phyloP scores from a whole-genome alignment of 2,888 invertebrate genomes.

The Morpho achilles region DNA sequence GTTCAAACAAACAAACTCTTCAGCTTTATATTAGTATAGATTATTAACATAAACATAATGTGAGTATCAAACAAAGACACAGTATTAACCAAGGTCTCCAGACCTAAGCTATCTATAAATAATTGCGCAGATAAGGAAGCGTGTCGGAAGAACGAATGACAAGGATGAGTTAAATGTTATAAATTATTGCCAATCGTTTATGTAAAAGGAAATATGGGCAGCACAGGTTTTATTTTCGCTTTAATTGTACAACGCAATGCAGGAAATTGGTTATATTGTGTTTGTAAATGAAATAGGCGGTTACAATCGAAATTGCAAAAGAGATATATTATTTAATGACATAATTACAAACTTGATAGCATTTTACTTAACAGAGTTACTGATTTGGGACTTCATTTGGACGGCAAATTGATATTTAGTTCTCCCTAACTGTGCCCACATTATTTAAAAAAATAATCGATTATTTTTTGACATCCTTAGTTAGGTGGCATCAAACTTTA shows the following conservation, averaged over 20 bases:
- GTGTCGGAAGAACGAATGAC: slow-evolving; percentile 20
- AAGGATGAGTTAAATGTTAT: slow-evolving; percentile 25
- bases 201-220: slow-evolving; percentile 10
- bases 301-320: neutral
- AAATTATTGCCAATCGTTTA: slow-evolving; percentile 6
- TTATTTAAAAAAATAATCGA: no score
- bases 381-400: no score
- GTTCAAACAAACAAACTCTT: no score
- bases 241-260: neutral
- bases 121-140: slow-evolving; percentile 26
- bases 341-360: no score
- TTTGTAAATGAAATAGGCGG: no score
- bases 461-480: no score
- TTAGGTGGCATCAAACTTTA: no score
- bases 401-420: no score
- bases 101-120: slow-evolving; percentile 43
- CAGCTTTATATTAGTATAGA: no score
- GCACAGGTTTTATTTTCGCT: slow-evolving; percentile 6
- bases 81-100: slow-evolving; percentile 24
- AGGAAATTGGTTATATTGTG: neutral
- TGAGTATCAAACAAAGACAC: slow-evolving; percentile 5
- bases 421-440: no score
- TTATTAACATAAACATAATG: neutral
- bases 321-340: no score
- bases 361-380: no score